Evolutionary conservation across 2,113 vertebrate species (phyloP).

Genomic region (Oncorhynchus masou): DNA sequence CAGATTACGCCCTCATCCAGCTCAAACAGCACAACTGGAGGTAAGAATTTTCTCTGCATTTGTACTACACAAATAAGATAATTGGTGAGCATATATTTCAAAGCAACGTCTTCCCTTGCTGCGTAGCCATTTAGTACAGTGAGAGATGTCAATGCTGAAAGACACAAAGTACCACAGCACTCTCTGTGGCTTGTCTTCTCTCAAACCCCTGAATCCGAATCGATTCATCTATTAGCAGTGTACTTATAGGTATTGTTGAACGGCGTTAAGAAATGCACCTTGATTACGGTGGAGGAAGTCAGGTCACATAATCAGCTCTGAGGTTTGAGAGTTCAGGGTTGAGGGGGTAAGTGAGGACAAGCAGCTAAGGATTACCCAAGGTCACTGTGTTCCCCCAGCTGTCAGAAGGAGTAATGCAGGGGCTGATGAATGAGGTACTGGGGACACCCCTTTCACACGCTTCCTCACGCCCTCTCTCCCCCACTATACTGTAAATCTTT

Average conservation of each 20-base stretch:
- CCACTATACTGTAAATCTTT: constrained; percentile 15
- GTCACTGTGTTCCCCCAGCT: not conserved
- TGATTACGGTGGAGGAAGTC: not conserved
- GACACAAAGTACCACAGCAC: not conserved
- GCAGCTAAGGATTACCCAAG: constrained; percentile 20
- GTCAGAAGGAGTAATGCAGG: not conserved
- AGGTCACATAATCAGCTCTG: not conserved
- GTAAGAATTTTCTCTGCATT: constrained; percentile 50
- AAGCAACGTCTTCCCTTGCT: not conserved
- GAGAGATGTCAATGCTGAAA: not conserved
- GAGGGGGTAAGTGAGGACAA: constrained; percentile 5
- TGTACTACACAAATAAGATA: not conserved
- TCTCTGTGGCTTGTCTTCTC: not conserved
- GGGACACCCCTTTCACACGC: not conserved
- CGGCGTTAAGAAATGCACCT: constrained; percentile 13
- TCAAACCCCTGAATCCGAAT: not conserved
- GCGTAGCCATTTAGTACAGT: not conserved
- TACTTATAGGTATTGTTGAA: constrained; percentile 6
- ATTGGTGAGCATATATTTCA: not conserved
- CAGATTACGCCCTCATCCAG: constrained; percentile 59
- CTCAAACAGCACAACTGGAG: constrained; percentile 65
- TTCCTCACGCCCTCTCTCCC: constrained; percentile 11
- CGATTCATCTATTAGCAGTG: not conserved
- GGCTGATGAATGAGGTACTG: not conserved
- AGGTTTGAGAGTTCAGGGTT: not conserved